Conservation (phyloP, 1,140 invertebrate genomes). For the Zophobas atratus region DNA sequence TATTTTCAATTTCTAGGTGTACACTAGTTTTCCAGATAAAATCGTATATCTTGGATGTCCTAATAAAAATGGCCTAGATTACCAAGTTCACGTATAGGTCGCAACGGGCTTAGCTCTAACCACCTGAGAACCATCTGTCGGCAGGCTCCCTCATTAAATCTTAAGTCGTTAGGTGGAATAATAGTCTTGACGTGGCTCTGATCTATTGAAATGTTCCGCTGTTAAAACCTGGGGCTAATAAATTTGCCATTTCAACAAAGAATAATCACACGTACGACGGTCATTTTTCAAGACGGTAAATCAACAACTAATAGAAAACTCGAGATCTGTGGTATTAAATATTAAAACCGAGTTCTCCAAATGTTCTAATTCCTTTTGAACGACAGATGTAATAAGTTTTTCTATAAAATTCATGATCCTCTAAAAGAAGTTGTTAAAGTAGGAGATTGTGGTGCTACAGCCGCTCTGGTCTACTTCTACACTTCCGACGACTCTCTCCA, state of each 20-base stretch:
- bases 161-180: conserved; percentile 27
- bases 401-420: conserved; percentile 30
- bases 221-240: neutral
- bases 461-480: neutral
- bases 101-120: conserved; percentile 15
- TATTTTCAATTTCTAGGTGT: neutral
- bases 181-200: conserved; percentile 3
- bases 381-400: neutral
- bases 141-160: conserved; percentile 33
- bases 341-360: conserved; percentile 4
- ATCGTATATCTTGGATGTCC: conserved; percentile 36
- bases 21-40: neutral
- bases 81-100: conserved; percentile 20
- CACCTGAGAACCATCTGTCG: conserved; percentile 40
- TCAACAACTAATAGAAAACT: neutral
- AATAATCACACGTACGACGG: too few species aligned
- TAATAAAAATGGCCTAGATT: conserved; percentile 40
- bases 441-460: conserved; percentile 16
- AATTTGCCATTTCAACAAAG: neutral
- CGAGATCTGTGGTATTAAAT: neutral
- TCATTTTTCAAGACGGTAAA: too few species aligned
- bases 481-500: neutral
- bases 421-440: conserved; percentile 27
- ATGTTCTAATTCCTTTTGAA: conserved; percentile 21
- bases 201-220: conserved; percentile 4